These are phyloP conservation scores for Hassar affinis DNA, from an alignment of 2,113 vertebrate genomes.

Conservation along the genomic window DNA sequence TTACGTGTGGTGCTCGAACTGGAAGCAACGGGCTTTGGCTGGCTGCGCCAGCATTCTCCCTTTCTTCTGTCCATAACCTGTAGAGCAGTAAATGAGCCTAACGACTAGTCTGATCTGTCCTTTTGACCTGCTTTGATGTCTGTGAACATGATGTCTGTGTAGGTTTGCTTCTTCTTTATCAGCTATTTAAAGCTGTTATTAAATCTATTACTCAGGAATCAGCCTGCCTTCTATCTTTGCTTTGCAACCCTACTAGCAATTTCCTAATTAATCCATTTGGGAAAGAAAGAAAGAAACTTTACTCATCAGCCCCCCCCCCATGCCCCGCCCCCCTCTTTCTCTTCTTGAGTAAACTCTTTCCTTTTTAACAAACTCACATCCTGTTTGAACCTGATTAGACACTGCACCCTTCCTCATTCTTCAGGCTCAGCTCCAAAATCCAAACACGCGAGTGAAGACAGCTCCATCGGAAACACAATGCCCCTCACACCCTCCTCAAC, in stretches of 20 bases:
- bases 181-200: neutral
- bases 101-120: neutral
- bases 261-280: neutral
- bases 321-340: too few species aligned
- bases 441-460: slow-evolving; percentile 2
- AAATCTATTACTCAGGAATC: neutral
- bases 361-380: neutral
- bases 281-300: neutral
- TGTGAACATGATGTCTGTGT: neutral
- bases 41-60: neutral
- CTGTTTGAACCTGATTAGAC: slow-evolving; percentile 1
- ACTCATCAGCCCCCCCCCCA: too few species aligned
- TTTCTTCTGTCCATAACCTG: neutral
- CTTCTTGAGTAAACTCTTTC: too few species aligned
- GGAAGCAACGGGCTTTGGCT: neutral
- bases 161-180: neutral
- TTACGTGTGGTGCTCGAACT: neutral
- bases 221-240: neutral
- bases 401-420: slow-evolving; percentile 13
- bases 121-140: neutral
- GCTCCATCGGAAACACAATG: neutral
- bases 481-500: neutral
- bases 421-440: neutral
- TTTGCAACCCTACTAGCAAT: neutral
- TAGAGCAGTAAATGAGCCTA: neutral